These are phyloP conservation scores for Lycophotia porphyrea DNA, from an alignment of 2,888 invertebrate genomes.

Conservation along the genomic window DNA sequence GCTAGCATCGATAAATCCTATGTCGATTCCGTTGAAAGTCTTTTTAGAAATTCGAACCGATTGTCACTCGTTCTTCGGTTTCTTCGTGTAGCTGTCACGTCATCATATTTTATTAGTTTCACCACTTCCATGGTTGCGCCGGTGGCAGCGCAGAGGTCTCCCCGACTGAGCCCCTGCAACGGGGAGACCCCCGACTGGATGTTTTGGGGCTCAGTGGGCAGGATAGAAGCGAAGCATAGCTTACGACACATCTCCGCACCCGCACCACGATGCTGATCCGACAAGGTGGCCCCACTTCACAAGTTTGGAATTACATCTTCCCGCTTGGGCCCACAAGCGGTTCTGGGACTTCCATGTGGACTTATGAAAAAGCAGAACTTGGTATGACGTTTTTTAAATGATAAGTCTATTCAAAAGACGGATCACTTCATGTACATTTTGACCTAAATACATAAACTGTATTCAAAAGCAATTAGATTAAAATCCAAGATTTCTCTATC, in stretches of 20 bases:
- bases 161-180: no score
- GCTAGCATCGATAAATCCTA: no score
- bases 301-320: neutral
- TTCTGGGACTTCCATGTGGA: neutral
- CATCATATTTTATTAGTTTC: no score
- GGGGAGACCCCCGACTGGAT: no score
- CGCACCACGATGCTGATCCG: neutral
- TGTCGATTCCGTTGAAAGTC: neutral
- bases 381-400: neutral
- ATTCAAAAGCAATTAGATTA: constrained; percentile 20
- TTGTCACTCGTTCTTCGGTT: no score
- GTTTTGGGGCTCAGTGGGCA: neutral
- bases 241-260: neutral
- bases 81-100: no score
- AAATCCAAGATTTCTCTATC: constrained; percentile 28
- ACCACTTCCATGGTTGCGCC: no score
- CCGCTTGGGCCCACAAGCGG: neutral
- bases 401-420: neutral
- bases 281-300: neutral
- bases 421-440: neutral
- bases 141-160: no score
- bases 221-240: neutral
- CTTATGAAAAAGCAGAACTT: neutral
- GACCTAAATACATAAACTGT: constrained; percentile 6
- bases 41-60: neutral